Base-by-base conservation (phyloP, 2,113 vertebrate species). In the Hippocampus mohnikei region DNA sequence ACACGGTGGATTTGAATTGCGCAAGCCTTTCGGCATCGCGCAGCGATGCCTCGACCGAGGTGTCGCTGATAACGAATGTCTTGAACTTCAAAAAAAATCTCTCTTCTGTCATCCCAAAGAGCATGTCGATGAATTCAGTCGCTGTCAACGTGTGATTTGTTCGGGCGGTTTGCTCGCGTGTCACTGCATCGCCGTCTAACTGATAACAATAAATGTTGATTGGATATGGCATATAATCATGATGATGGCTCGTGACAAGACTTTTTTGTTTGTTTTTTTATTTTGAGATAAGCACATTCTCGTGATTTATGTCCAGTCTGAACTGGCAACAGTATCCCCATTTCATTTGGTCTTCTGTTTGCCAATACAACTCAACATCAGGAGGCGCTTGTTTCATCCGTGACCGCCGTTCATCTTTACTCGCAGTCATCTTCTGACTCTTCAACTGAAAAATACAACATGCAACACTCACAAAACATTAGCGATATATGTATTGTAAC, bases 361-460 rank as follows among this genome's bases (percentile, higher is more conserved):
- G 33, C 21, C 18, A 48, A 21, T 16, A 18, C 50, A 77, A 27
- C 15, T 44, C 66, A 48, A 63, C 23, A 70, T 69, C 55, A 27
- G 50, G 1, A 25, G 75, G 71, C 5, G 21, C 41, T 55, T 23
- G 56, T 59, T 25, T 56, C 9, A 50, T 50, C 16, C 48, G 18
- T 58, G 56, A 74, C 33, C 60, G 41, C 62, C 15, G 60, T 64
- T 61, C 53, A 1, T 74, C 52, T 11, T 53, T 73, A 62, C 72
- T 72, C 72, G 64, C 41, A 58, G 79, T n/a, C 71, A 40, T 76
- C 68, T 7, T 80, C 67, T 66, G 72, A 66, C 66, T 68, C 76
- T 74, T 82, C 16, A 77, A 75, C 83, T 87, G 73, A 78, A 81
- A 76, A 69, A 86, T 55, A 65, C 29, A 60, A 40, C 59, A 86